phyloP scores from a whole-genome alignment of 2,113 vertebrate genomes.

The Ammodytes marinus region DNA sequence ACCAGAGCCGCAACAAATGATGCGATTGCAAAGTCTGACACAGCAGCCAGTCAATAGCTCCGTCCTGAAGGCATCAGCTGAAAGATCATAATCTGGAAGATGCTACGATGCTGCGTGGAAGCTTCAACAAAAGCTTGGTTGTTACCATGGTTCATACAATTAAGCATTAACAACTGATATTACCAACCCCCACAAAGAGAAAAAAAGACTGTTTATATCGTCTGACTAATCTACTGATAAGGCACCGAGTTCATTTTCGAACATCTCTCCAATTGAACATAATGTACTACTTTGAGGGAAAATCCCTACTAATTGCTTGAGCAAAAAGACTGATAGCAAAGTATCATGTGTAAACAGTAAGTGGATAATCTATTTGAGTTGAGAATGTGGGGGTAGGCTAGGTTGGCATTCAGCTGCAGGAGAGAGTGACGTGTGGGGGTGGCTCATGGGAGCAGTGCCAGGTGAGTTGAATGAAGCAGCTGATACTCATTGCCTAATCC shows the following conservation, averaged over 20 bases:
- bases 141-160: background rate
- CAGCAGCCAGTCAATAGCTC: background rate
- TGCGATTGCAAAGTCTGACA: background rate
- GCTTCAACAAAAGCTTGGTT: background rate
- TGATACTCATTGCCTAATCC: too few relatives aligned
- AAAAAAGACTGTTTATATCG: background rate
- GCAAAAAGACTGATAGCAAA: background rate
- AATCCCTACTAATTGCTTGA: background rate
- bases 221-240: background rate
- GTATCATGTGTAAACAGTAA: background rate
- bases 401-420: too few relatives aligned
- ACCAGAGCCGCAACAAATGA: background rate
- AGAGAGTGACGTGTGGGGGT: too few relatives aligned
- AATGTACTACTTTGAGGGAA: background rate
- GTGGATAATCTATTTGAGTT: background rate
- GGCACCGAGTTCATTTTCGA: background rate
- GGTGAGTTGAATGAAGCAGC: too few relatives aligned
- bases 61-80: background rate
- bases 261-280: background rate
- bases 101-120: background rate
- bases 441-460: too few relatives aligned
- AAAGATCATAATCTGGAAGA: slow-evolving; percentile 3
- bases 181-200: background rate
- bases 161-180: background rate
- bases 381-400: too few relatives aligned